These are phyloP conservation scores for Leptothorax acervorum DNA, from an alignment of 2,888 invertebrate species.

Conservation along the genomic window DNA sequence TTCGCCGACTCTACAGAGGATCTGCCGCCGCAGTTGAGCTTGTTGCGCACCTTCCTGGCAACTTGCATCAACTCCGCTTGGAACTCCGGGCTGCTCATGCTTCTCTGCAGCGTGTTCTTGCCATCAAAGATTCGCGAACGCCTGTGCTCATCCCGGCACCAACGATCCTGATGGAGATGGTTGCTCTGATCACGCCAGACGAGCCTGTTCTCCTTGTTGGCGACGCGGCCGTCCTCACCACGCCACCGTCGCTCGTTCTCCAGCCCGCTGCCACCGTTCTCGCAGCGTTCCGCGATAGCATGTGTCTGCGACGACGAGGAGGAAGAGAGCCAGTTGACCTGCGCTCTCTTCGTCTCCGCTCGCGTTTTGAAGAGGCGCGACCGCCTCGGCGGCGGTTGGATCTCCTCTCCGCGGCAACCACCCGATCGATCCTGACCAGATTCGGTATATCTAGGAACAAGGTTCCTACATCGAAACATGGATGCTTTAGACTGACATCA, in stretches of 20 bases:
- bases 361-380: conserved; percentile 91
- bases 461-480: neutral
- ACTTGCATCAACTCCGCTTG: conserved; percentile 86
- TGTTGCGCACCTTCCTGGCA: conserved; percentile 79
- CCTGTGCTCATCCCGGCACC: conserved; percentile 55
- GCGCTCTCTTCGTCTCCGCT: conserved; percentile 89
- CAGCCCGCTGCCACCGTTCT: conserved; percentile 65
- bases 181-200: conserved; percentile 24
- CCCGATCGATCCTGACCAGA: conserved; percentile 86
- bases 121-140: conserved; percentile 77
- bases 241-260: conserved; percentile 60
- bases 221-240: conserved; percentile 10
- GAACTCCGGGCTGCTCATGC: conserved; percentile 86
- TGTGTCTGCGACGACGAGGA: conserved; percentile 45
- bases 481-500: neutral
- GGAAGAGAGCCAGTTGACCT: conserved; percentile 75
- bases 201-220: conserved; percentile 16
- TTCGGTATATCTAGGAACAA: conserved; percentile 46
- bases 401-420: conserved; percentile 74
- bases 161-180: conserved; percentile 50
- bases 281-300: conserved; percentile 58
- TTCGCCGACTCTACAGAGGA: conserved; percentile 23
- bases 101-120: conserved; percentile 84
- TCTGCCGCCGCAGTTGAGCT: conserved; percentile 72
- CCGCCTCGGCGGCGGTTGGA: conserved; percentile 85